phyloP scores from a whole-genome alignment of 2,797 vertebrate species.

The Coregonus ussuriensis region DNA sequence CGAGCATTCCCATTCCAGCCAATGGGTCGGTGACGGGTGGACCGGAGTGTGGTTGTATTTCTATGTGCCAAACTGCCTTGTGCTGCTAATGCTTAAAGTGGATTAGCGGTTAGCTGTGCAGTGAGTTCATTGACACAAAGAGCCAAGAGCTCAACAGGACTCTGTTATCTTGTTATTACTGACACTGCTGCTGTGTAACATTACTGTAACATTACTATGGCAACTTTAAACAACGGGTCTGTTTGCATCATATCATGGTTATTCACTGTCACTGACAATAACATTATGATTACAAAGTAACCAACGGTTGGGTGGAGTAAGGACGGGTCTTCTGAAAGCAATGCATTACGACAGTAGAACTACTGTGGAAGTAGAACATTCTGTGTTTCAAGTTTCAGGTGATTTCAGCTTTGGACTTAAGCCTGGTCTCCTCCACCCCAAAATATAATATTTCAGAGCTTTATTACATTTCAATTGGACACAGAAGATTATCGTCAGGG shows the following conservation, averaged over 20 bases:
- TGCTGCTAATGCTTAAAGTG: conserved; percentile 72
- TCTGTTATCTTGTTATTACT: conserved; percentile 60
- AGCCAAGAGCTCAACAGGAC: conserved; percentile 39
- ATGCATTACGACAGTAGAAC: background rate
- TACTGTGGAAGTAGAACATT: background rate
- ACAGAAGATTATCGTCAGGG: background rate
- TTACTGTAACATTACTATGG: too few species aligned
- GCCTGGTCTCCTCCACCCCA: conserved; percentile 4
- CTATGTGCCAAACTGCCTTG: conserved; percentile 29
- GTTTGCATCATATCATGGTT: background rate
- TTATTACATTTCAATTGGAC: background rate
- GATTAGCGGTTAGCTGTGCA: conserved; percentile 66
- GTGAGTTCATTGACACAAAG: conserved; percentile 48
- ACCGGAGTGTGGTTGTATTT: background rate
- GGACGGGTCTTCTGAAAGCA: conserved; percentile 5
- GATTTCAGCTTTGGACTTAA: background rate
- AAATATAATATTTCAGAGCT: conserved; percentile 16
- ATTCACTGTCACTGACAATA: background rate
- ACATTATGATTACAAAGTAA: conserved; percentile 16
- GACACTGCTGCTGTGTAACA: conserved; percentile 8
- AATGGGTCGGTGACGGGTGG: background rate
- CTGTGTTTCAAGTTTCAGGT: background rate
- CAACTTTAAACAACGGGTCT: too few species aligned
- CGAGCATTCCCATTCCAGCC: background rate
- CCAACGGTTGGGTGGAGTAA: conserved; percentile 8